Evolutionary conservation across 2,797 vertebrate species (phyloP).

Genomic region (Coluber constrictor): DNA sequence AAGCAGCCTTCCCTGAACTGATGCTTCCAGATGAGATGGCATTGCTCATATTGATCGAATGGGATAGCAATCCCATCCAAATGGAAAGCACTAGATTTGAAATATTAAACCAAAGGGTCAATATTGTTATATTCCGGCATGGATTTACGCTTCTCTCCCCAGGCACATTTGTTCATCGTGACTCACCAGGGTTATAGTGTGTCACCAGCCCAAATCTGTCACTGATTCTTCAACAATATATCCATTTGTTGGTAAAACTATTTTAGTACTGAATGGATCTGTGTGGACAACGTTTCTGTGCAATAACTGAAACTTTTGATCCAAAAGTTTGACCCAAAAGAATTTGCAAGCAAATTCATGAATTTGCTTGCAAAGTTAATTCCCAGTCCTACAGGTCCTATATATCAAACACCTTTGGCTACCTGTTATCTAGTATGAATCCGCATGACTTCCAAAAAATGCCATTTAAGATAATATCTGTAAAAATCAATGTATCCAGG

Average conservation of each 20-base stretch:
- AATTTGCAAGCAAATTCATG: too few relatives aligned
- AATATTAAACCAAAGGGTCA: not conserved
- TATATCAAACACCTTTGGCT: not conserved
- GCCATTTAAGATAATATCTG: not conserved
- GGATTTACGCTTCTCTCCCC: not conserved
- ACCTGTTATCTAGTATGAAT: not conserved
- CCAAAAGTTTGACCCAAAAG: not conserved
- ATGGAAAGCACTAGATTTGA: not conserved
- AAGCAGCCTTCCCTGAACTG: not conserved
- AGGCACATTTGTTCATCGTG: not conserved
- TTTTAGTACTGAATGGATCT: not conserved
- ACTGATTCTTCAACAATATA: not conserved
- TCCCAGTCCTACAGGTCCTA: not conserved
- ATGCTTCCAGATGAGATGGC: not conserved
- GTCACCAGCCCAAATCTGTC: not conserved
- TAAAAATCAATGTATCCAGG: not conserved
- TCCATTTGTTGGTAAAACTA: not conserved
- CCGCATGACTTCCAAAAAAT: not conserved
- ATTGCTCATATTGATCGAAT: not conserved
- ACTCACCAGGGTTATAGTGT: not conserved
- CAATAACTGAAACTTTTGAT: not conserved
- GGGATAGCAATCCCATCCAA: not conserved
- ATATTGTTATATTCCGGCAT: not conserved
- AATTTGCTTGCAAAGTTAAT: not conserved
- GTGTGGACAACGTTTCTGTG: not conserved